Base-by-base conservation (phyloP, 30 jellyfish, hydroid and myxozoan species). In the Clytia hemisphaerica region DNA sequence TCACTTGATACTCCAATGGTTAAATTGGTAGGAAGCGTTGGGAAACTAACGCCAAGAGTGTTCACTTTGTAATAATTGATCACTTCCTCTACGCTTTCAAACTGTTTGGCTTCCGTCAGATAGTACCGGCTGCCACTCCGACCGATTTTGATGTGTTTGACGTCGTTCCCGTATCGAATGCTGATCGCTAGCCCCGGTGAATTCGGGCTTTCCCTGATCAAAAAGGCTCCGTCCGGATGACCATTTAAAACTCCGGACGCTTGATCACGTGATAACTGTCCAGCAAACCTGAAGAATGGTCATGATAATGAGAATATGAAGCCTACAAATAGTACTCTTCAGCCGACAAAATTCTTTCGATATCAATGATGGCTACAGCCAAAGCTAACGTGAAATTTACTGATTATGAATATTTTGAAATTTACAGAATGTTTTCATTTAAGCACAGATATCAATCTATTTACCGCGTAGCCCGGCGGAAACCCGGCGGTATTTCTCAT, bases 181-280 rank as follows among this genome's bases (percentile, higher is more conserved):
- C 81, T 69, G 3, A 69, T 69, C 2, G 81, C 81, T 14, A 69
- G 27, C 0, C 81, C 81, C 36, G 81, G 77, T 45, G 53, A 70
- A 47, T 79, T 75, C n/a, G 88, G 93, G 50, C 97, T 87, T 67
- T 73, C 89, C 33, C 97, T 76, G 63, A 87, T 81, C 37, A 87
- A 77, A 73, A 61, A 87, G 2, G 97, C 79, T 1, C 97, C 97
- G 58, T 73, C 91, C 33, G 87, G 69, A 33, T 87, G 88, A 26
- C 31, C 40, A 22, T 51, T 75, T 25, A 87, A 77, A 31, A 72
- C 67, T 36, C 75, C 83, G 6, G 88, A 37, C 6, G 97, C 97
- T 33, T 35, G 77, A 45, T 53, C 82, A 37, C 97, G 77, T 61
- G 77, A 72, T 83, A 80, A 61, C 15, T 30, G 32, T 2, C 97